Evolutionary conservation across 2,888 invertebrate genomes (phyloP).

Genomic region (Drosophila neonasuta): DNA sequence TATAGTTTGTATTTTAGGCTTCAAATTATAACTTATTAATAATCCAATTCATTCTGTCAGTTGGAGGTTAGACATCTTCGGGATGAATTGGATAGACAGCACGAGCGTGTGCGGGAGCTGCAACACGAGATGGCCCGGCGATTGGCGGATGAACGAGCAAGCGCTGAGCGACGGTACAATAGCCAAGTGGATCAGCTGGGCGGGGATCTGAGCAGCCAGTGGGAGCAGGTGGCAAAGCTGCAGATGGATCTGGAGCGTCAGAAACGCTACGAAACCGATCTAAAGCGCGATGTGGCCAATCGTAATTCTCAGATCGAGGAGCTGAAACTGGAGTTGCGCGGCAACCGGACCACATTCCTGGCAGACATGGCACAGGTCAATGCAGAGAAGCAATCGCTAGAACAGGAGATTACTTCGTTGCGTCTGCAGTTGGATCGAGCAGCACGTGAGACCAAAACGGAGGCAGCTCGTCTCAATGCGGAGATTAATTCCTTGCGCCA

Average conservation of each 20-base stretch:
- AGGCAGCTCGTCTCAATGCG: constrained; percentile 88
- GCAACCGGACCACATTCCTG: constrained; percentile 87
- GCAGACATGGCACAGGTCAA: constrained; percentile 89
- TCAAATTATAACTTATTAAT: no score
- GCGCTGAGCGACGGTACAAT: constrained; percentile 88
- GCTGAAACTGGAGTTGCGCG: constrained; percentile 89
- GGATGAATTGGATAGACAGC: constrained; percentile 90
- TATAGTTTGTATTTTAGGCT: no score
- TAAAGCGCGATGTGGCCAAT: constrained; percentile 89
- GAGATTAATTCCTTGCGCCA: constrained; percentile 89
- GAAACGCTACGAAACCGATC: constrained; percentile 88
- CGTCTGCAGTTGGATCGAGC: constrained; percentile 87
- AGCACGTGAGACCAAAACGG: constrained; percentile 90
- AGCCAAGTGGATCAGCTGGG: constrained; percentile 90
- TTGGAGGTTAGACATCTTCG: constrained; percentile 88
- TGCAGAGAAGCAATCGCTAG: constrained; percentile 90
- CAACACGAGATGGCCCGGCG: constrained; percentile 89
- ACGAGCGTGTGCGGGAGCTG: constrained; percentile 88
- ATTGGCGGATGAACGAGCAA: constrained; percentile 87
- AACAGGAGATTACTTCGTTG: constrained; percentile 89
- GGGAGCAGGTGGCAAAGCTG: constrained; percentile 90
- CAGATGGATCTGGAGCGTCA: constrained; percentile 91
- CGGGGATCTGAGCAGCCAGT: constrained; percentile 90
- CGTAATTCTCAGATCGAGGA: constrained; percentile 90
- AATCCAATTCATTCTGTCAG: constrained; percentile 7